These are phyloP conservation scores for Tenthredo scrophulariae DNA, from an alignment of 2,888 invertebrate genomes.

Conservation along the genomic window DNA sequence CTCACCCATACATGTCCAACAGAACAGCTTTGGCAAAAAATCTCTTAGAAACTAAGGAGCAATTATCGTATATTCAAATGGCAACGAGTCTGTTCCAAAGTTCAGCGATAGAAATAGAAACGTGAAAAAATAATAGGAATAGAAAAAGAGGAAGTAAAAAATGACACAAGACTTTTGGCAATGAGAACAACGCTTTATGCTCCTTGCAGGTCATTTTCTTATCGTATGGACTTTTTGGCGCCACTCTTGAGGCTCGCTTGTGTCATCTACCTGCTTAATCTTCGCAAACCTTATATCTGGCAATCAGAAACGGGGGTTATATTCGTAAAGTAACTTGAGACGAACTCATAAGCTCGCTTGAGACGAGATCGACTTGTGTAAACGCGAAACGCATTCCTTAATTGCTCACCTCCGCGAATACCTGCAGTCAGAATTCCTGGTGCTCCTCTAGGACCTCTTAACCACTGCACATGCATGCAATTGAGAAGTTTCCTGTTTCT, in stretches of 20 bases:
- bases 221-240: constrained; percentile 22
- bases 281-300: not conserved
- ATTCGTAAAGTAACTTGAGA: not conserved
- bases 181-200: not conserved
- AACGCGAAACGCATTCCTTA: constrained; percentile 43
- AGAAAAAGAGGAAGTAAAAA: not conserved
- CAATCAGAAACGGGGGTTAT: not conserved
- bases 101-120: not conserved
- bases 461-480: constrained; percentile 41
- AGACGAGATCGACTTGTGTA: not conserved
- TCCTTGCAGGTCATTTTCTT: not conserved
- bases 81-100: not conserved
- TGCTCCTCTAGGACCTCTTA: constrained; percentile 41
- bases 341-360: not conserved
- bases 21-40: constrained; percentile 5
- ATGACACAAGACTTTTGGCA: not conserved
- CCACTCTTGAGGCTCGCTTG: not conserved
- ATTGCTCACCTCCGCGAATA: not conserved
- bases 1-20: not conserved
- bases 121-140: not conserved
- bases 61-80: not conserved
- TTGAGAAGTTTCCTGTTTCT: constrained; percentile 50
- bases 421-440: not conserved
- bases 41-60: not conserved
- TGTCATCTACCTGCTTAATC: not conserved